These are phyloP conservation scores for Peromyscus attwateri DNA, from an alignment of 2,797 vertebrate species.

Conservation along the genomic window DNA sequence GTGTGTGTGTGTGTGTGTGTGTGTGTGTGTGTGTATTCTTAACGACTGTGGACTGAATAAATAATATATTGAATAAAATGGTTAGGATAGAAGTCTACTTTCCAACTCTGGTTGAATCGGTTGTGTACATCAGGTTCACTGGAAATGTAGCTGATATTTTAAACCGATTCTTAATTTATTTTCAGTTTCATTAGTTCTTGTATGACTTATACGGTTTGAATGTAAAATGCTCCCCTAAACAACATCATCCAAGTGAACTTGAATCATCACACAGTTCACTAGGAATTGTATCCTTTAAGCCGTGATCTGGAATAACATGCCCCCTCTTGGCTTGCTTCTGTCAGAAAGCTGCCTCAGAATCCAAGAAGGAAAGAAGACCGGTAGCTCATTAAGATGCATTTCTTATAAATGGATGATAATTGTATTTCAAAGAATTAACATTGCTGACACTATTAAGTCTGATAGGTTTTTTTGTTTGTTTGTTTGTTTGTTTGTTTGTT, in stretches of 20 bases:
- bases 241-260: background rate
- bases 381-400: constrained; percentile 35
- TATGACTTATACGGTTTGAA: background rate
- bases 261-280: background rate
- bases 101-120: background rate
- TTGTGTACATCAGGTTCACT: background rate
- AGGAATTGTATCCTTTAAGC: background rate
- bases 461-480: background rate
- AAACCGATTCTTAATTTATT: background rate
- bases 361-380: background rate
- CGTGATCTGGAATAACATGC: no score
- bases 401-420: background rate
- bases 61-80: background rate
- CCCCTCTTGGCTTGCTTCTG: background rate
- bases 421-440: background rate
- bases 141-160: background rate
- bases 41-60: background rate
- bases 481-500: no score
- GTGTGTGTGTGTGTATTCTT: background rate
- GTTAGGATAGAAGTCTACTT: background rate
- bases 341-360: background rate
- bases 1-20: no score
- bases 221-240: background rate
- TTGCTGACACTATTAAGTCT: background rate
- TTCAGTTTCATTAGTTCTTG: constrained; percentile 36